Conservation (phyloP, 1,140 invertebrate genomes). For the Polypedilum vanderplanki region DNA sequence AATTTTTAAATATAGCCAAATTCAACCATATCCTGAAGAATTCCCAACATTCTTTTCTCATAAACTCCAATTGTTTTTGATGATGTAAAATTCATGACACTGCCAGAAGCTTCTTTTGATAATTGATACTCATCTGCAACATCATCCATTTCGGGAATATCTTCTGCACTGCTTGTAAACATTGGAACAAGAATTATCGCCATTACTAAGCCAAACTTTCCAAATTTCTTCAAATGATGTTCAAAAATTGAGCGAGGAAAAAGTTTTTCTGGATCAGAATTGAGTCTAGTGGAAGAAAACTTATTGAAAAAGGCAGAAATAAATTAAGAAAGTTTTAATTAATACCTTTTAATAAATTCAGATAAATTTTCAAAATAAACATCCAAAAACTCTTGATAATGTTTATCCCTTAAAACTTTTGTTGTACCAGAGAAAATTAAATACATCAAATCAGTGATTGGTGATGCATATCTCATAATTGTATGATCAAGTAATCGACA, state of each 20-base stretch:
- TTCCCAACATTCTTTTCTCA: neutral
- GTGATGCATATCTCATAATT: constrained; percentile 49
- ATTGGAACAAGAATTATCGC: constrained; percentile 36
- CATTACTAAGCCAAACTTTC: constrained; percentile 34
- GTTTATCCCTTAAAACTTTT: constrained; percentile 42
- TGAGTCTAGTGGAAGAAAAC: constrained; percentile 33
- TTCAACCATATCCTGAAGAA: neutral
- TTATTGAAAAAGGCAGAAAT: neutral
- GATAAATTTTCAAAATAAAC: constrained; percentile 49
- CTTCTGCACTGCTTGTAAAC: constrained; percentile 35
- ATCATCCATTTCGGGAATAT: constrained; percentile 36
- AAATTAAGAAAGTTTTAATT: constrained; percentile 23
- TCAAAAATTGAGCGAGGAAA: constrained; percentile 40
- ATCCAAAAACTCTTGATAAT: constrained; percentile 47
- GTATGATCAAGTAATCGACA: constrained; percentile 52
- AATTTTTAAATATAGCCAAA: neutral
- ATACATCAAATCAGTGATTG: constrained; percentile 52
- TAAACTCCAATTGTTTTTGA: neutral
- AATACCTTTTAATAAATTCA: constrained; percentile 38
- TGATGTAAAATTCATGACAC: neutral
- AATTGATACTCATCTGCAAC: constrained; percentile 33
- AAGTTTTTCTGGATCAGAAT: constrained; percentile 42
- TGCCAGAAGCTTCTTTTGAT: neutral
- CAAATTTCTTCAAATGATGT: constrained; percentile 34
- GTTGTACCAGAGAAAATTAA: constrained; percentile 51